Conservation (phyloP, 2,888 invertebrate genomes). For the Ctena decussata region DNA sequence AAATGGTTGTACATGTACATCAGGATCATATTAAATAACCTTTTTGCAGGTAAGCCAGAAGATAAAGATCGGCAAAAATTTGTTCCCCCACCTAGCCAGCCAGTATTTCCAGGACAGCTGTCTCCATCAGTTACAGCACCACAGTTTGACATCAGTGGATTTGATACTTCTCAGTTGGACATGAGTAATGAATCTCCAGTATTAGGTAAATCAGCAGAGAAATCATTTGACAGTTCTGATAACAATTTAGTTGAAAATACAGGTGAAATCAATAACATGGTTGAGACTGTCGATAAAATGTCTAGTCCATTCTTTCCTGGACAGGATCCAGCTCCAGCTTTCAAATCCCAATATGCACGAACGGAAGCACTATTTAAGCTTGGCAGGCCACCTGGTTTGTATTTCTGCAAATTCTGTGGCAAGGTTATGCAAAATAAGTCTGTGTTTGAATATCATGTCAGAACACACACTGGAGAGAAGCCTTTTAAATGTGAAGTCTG, state of each 20-base stretch:
- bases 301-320: neutral
- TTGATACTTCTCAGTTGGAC: neutral
- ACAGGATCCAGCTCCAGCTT: neutral
- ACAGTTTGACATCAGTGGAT: neutral
- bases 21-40: no score
- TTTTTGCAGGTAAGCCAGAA: neutral
- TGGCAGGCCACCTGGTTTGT: neutral
- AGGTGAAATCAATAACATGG: no score
- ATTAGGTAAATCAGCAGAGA: neutral
- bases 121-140: neutral
- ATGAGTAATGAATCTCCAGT: neutral
- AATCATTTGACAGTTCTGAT: neutral
- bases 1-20: no score
- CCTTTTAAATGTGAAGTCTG: constrained; percentile 56
- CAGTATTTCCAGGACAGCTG: neutral
- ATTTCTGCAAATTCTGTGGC: constrained; percentile 52
- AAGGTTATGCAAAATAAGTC: constrained; percentile 56
- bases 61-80: neutral
- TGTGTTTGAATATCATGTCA: constrained; percentile 52
- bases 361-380: neutral
- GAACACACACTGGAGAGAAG: constrained; percentile 53
- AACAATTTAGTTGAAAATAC: no score
- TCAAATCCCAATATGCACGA: neutral
- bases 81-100: neutral
- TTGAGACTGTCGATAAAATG: neutral